These are phyloP conservation scores for Danio tinwini DNA, from an alignment of 2,797 vertebrate genomes.

Conservation along the genomic window DNA sequence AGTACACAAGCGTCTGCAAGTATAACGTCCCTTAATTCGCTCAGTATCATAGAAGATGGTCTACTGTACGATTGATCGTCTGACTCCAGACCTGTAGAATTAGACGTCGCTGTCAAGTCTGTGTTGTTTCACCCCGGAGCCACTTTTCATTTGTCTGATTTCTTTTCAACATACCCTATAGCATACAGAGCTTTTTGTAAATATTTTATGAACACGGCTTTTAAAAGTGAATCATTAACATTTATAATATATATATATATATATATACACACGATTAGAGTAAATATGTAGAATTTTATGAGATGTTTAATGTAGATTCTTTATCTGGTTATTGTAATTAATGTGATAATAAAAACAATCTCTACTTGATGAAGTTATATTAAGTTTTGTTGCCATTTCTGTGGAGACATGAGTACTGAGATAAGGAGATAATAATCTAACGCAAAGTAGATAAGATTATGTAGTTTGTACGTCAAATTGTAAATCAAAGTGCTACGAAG, in stretches of 20 bases:
- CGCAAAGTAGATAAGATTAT: slow-evolving; percentile 21
- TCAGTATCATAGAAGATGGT: slow-evolving; percentile 5
- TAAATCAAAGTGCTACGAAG: slow-evolving; percentile 30
- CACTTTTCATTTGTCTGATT: slow-evolving; percentile 19
- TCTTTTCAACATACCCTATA: slow-evolving; percentile 27
- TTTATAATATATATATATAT: slow-evolving; percentile 72
- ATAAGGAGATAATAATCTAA: slow-evolving; percentile 35
- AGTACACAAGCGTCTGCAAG: neutral
- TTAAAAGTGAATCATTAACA: slow-evolving; percentile 71
- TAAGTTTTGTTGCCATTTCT: slow-evolving; percentile 38
- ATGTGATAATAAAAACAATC: slow-evolving; percentile 71
- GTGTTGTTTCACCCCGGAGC: neutral
- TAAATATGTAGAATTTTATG: slow-evolving; percentile 75
- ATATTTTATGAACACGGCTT: slow-evolving; percentile 66
- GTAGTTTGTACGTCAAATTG: slow-evolving; percentile 31
- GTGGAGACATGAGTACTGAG: slow-evolving; percentile 38
- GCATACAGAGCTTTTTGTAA: slow-evolving; percentile 61
- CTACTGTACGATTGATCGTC: neutral
- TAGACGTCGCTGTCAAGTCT: no score
- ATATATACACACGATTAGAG: slow-evolving; percentile 77
- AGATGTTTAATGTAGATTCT: slow-evolving; percentile 57
- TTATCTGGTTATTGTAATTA: slow-evolving; percentile 75
- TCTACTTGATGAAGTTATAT: slow-evolving; percentile 46
- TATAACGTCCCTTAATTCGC: neutral
- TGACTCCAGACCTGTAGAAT: slow-evolving; percentile 34